These are phyloP conservation scores for Callopanchax toddi DNA, from an alignment of 2,113 vertebrate genomes.

Conservation along the genomic window DNA sequence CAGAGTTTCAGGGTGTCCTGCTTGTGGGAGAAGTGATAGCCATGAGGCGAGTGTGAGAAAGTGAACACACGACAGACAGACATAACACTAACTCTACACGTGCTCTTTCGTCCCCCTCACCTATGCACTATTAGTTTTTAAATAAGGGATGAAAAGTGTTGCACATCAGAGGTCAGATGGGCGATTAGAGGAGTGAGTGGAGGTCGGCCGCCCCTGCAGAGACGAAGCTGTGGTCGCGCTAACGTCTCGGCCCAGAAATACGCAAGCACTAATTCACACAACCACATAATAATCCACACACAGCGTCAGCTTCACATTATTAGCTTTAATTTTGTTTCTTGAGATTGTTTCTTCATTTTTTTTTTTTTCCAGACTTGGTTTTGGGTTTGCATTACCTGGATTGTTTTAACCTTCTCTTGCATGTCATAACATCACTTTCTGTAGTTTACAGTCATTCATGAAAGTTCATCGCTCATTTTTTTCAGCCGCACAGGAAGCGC, in stretches of 20 bases:
- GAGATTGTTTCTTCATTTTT: conserved; percentile 44
- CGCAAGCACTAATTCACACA: conserved; percentile 27
- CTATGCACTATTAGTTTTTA: conserved; percentile 79
- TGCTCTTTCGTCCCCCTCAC: conserved; percentile 74
- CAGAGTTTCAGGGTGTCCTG: conserved; percentile 62
- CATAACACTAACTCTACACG: conserved; percentile 74
- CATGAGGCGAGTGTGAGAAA: conserved; percentile 57
- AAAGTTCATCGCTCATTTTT: conserved; percentile 34
- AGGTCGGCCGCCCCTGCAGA: conserved; percentile 32
- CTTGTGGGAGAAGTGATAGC: conserved; percentile 50
- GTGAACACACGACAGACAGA: conserved; percentile 61
- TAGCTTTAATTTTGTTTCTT: conserved; percentile 63
- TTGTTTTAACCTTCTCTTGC: conserved; percentile 66
- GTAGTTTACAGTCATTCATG: conserved; percentile 51
- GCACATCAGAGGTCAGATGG: conserved; percentile 66
- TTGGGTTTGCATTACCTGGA: conserved; percentile 69
- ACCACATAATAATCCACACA: conserved; percentile 37
- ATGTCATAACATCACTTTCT: conserved; percentile 50
- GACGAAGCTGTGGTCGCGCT: conserved; percentile 43
- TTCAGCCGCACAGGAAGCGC: conserved; percentile 37
- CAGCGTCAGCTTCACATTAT: conserved; percentile 57
- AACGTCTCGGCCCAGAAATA: conserved; percentile 34
- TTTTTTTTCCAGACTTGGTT: conserved; percentile 59
- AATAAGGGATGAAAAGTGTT: conserved; percentile 73
- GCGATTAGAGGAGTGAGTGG: conserved; percentile 36